Percentiles rank a stretch among this genome's conserved stretches.
These are phyloP conservation scores for Geodia barretti DNA, from an alignment of 37 sponge, comb jelly and placozoan species.

Conservation along the genomic window DNA sequence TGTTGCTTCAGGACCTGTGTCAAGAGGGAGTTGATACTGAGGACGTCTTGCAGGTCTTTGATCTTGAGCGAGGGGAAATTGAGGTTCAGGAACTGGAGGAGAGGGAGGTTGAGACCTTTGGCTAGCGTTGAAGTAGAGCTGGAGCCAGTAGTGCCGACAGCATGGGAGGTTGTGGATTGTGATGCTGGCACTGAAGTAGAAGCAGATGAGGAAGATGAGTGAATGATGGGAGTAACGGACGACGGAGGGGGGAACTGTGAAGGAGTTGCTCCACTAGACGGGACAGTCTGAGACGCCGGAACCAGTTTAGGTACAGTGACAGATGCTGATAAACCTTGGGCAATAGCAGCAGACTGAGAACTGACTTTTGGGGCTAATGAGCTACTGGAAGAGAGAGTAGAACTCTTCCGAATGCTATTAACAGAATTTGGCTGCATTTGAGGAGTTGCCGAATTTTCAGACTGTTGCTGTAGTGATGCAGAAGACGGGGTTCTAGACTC, in stretches of 20 bases:
- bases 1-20: conserved; percentile 26
- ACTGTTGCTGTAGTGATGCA: no score
- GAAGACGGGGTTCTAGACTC: background rate
- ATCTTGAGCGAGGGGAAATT: conserved; percentile 37
- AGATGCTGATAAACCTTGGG: background rate
- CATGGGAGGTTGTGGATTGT: background rate
- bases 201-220: background rate
- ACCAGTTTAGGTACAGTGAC: background rate
- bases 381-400: background rate
- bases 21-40: conserved; percentile 18
- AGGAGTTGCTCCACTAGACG: background rate
- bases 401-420: background rate
- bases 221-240: background rate
- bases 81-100: conserved; percentile 41
- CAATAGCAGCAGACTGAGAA: background rate
- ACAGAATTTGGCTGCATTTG: background rate
- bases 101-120: conserved; percentile 41
- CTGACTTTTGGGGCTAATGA: background rate
- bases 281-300: background rate
- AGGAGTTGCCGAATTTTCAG: background rate
- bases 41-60: conserved; percentile 24
- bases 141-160: background rate
- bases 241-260: background rate
- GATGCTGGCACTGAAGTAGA: background rate
- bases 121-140: background rate